Evolutionary conservation across 2,888 invertebrate species (phyloP), one percentile per base, ranked within the genome.

Genomic region (Lycophotia porphyrea): DNA sequence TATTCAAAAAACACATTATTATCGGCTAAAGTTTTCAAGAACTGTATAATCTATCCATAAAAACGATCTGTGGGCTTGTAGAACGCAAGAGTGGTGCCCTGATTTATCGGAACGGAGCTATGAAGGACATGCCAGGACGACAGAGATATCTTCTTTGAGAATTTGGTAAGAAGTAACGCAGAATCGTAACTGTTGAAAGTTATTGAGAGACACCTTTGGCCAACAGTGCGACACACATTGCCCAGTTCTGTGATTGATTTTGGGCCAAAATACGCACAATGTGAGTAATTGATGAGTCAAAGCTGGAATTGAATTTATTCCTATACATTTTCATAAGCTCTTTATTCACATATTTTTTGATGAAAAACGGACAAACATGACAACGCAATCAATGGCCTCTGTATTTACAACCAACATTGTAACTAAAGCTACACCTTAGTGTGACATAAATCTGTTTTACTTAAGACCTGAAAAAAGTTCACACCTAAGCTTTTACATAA

Each of bases 401-500:
- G 60, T 75, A 81, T 87, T 88, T 78, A 81, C 79, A 79, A 86
- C 82, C 81, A 84, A 73, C 34, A 52, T 75, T 64, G 66, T 70
- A 49, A 55, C 69, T 78, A 85, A 84, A 34, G 71, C 65, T 66
- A 44, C 82, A 87, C 72, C 91, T 49, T 91, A 90, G 91, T 92
- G 84, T 93, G 94, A 91, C 90, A 91, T 93, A 91, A 93, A 92
- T 94, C 92, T 90, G 87, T 87, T 89, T 90, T 88, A 90, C 87
- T 92, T 87, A 89, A 88, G 84, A 68, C 84, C 86, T 80, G 81
- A 84, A 86, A 84, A 86, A 89, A 90, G 90, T 91, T 93, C 91
- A 92, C 91, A 93, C 89, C 88, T 87, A 76, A 78, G 34, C 49
- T 72, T 52, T 58, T 39, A 39, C 7, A 5, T 13, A 0, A 55